phyloP scores from a whole-genome alignment of 2,888 invertebrate genomes.

The Rotaria socialis region DNA sequence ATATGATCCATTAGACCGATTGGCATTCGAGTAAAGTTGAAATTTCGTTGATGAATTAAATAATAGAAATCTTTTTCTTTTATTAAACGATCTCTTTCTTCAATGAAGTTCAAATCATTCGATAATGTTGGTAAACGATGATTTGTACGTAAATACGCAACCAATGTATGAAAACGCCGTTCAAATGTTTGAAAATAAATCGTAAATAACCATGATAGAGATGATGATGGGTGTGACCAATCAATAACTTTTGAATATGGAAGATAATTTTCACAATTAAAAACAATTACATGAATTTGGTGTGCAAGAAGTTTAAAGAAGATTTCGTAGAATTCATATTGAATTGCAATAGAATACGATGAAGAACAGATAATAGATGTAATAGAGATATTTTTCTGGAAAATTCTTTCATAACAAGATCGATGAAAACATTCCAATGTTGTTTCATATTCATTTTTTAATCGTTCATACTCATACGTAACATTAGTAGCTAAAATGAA shows the following conservation, averaged over 20 bases:
- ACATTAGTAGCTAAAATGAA: background rate
- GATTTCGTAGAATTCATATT: background rate
- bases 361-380: conserved; percentile 4
- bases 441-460: background rate
- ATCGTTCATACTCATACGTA: background rate
- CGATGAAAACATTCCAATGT: background rate
- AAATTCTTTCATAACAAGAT: background rate
- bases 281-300: background rate
- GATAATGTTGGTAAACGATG: background rate
- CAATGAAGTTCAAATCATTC: background rate
- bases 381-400: background rate
- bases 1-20: background rate
- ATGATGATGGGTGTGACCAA: background rate
- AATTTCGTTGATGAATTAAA: background rate
- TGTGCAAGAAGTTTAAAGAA: background rate
- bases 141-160: background rate
- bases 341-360: background rate
- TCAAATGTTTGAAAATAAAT: conserved; percentile 18
- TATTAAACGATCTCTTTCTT: background rate
- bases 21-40: background rate
- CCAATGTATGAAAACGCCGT: background rate
- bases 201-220: background rate
- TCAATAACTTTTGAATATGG: conserved; percentile 14
- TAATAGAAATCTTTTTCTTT: background rate
- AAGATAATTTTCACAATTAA: background rate